A percentile compares a stretch with the other conserved stretches of the same genome.
Evolutionary conservation across 2,888 invertebrate species (phyloP).

Genomic region (Meloe dianella): DNA sequence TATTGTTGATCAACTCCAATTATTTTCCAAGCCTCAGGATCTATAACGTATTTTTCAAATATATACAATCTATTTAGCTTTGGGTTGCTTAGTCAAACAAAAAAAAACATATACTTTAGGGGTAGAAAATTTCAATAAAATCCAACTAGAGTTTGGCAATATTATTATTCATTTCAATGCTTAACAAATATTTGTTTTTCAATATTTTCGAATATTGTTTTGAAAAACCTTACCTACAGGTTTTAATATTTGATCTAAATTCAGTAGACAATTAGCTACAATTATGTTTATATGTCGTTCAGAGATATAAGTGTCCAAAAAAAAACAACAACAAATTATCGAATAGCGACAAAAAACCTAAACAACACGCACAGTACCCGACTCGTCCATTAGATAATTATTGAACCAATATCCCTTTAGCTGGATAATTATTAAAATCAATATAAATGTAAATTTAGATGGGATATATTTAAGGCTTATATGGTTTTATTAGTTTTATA

Average conservation of each 20-base stretch:
- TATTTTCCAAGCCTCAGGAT: not conserved
- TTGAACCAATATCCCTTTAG: constrained; percentile 38
- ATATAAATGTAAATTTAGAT: constrained; percentile 42
- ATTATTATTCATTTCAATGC: not conserved
- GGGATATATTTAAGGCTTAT: not conserved
- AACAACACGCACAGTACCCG: constrained; percentile 34
- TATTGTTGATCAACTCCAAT: not conserved
- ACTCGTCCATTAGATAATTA: constrained; percentile 39
- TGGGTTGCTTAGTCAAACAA: not conserved
- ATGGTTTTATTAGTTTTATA: not conserved
- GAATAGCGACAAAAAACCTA: constrained; percentile 32
- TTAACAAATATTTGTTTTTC: not conserved
- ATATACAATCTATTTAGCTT: not conserved
- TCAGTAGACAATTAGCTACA: too few species aligned
- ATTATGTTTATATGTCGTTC: too few species aligned
- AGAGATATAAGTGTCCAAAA: too few species aligned
- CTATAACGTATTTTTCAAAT: not conserved
- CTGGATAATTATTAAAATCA: constrained; percentile 40
- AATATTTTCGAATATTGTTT: not conserved
- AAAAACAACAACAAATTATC: too few species aligned
- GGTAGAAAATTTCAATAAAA: not conserved
- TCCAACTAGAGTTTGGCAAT: not conserved
- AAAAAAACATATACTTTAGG: constrained; percentile 1
- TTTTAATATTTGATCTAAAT: too few species aligned
- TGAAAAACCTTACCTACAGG: not conserved